Conservation (phyloP, 2,113 vertebrate species). For the Passer montanus region DNA sequence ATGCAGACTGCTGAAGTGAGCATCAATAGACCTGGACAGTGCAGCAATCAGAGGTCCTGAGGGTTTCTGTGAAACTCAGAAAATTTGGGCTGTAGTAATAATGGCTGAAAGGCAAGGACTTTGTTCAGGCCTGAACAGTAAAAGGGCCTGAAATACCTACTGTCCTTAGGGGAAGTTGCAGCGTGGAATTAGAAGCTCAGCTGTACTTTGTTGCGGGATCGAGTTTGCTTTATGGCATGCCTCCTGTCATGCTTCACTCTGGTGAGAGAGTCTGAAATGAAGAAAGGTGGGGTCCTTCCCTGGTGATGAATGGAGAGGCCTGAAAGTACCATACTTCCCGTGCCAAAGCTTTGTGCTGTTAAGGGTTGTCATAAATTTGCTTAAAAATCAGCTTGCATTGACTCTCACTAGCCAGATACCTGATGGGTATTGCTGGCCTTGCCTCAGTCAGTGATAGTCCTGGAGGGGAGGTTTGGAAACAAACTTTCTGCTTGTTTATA, state of each 20-base stretch:
- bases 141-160: background rate
- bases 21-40: background rate
- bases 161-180: background rate
- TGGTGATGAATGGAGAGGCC: background rate
- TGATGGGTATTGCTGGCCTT: background rate
- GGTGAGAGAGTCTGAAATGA: background rate
- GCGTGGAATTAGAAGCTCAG: background rate
- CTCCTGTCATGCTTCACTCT: background rate
- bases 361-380: background rate
- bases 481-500: background rate
- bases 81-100: background rate
- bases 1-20: background rate
- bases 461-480: background rate
- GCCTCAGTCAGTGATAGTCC: background rate
- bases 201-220: background rate
- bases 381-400: background rate
- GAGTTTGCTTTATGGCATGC: background rate
- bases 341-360: background rate
- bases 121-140: background rate
- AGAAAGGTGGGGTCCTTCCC: background rate
- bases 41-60: background rate
- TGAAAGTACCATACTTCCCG: background rate
- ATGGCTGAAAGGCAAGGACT: background rate
- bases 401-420: rapidly evolving
- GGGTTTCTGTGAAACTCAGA: background rate